Evolutionary conservation across 2,888 invertebrate species (phyloP).

Genomic region (Alentia gelatinosa): DNA sequence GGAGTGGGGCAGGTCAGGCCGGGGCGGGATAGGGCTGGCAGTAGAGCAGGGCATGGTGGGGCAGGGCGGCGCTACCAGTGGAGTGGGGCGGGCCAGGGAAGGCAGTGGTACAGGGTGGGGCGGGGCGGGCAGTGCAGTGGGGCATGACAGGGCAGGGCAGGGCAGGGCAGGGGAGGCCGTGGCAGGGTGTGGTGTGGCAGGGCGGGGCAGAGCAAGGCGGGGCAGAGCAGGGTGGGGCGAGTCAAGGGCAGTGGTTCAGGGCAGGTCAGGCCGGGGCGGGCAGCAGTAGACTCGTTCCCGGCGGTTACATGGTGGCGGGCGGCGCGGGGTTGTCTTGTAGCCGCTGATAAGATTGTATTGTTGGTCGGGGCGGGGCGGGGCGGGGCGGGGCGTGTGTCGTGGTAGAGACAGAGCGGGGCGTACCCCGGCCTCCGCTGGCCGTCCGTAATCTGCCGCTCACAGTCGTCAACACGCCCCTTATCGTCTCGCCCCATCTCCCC

Average conservation of each 20-base stretch:
- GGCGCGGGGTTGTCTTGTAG: background rate
- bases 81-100: too few relatives aligned
- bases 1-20: too few relatives aligned
- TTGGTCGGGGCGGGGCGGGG: background rate
- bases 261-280: background rate
- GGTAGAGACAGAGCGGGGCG: background rate
- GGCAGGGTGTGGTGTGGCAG: background rate
- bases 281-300: background rate
- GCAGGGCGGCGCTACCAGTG: too few relatives aligned
- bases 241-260: background rate
- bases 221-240: background rate
- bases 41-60: background rate
- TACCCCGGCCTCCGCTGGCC: background rate
- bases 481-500: background rate
- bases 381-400: background rate
- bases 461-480: background rate
- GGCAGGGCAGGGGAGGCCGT: background rate
- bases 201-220: background rate
- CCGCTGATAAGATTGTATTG: background rate
- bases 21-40: background rate
- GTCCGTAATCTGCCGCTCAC: background rate
- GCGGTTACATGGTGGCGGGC: conserved; percentile 1
- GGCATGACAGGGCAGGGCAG: background rate
- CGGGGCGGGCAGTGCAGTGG: too few relatives aligned
- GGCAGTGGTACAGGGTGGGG: background rate